phyloP scores from a whole-genome alignment of 2,113 vertebrate genomes.

The Limanda limanda region DNA sequence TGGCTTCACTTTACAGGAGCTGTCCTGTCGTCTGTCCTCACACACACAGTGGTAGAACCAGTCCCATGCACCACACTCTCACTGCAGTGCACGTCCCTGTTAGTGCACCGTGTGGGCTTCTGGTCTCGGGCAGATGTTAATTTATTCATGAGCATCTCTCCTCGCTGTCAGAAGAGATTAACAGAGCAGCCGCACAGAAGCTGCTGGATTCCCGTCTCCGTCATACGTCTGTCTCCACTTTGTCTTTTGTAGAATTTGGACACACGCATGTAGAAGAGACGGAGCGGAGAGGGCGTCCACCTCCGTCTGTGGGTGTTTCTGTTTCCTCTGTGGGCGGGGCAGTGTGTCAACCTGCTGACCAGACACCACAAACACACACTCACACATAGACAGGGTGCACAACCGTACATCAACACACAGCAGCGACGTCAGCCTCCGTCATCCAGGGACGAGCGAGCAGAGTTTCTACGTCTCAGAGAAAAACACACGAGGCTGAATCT shows the following conservation, averaged over 20 bases:
- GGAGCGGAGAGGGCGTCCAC: background rate
- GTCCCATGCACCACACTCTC: background rate
- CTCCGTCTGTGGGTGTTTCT: constrained; percentile 13
- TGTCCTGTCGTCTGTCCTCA: background rate
- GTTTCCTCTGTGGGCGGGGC: background rate
- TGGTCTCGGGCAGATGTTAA: constrained; percentile 43
- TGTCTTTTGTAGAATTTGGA: background rate
- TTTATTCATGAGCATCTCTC: constrained; percentile 68
- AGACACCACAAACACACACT: background rate
- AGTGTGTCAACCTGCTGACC: background rate
- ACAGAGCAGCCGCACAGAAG: constrained; percentile 1
- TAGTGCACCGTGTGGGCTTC: constrained; percentile 18
- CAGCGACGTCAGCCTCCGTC: constrained; percentile 25
- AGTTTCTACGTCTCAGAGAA: background rate
- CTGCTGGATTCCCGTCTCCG: background rate
- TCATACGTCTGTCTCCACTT: background rate
- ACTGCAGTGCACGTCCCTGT: background rate
- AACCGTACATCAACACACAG: constrained; percentile 21
- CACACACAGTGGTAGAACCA: no score
- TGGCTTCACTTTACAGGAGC: no score
- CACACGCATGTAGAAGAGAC: background rate
- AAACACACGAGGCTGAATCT: background rate
- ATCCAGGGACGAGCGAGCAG: constrained; percentile 29
- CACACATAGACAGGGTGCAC: background rate
- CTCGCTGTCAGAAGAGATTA: constrained; percentile 50